These are phyloP conservation scores for Salvelinus alpinus DNA, from an alignment of 2,113 vertebrate genomes.

Conservation along the genomic window DNA sequence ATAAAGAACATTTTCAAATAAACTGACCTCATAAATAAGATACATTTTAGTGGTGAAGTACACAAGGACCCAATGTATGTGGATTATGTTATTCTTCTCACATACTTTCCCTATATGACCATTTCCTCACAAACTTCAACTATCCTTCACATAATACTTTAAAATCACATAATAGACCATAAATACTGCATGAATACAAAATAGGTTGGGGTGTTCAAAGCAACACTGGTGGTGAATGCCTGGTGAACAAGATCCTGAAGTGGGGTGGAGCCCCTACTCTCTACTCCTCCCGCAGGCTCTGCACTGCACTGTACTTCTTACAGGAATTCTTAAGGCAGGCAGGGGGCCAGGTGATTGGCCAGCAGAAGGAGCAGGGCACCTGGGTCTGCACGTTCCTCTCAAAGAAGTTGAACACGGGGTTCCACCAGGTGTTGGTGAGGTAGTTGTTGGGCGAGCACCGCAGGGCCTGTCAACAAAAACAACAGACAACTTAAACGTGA, in stretches of 20 bases:
- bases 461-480: conserved; percentile 75
- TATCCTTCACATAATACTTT: background rate
- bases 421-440: conserved; percentile 97
- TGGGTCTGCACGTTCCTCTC: conserved; percentile 93
- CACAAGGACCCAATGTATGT: conserved; percentile 31
- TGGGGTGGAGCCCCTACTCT: background rate
- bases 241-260: background rate
- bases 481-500: background rate
- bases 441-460: conserved; percentile 92
- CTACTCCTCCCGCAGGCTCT: conserved; percentile 81
- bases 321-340: conserved; percentile 94
- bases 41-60: conserved; percentile 33
- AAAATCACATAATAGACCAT: too few relatives aligned
- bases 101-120: conserved; percentile 8
- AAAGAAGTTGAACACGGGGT: conserved; percentile 92
- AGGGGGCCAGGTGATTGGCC: conserved; percentile 91
- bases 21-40: conserved; percentile 51
- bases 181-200: conserved; percentile 17
- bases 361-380: conserved; percentile 91
- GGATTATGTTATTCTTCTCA: background rate
- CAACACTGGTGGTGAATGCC: conserved; percentile 12
- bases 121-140: conserved; percentile 6
- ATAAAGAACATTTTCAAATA: conserved; percentile 19
- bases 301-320: conserved; percentile 94
- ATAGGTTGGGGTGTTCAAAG: conserved; percentile 13